Evolutionary conservation across 2,797 vertebrate species (phyloP), one percentile per base, ranked within the genome.

Genomic region (Anolis apletophallus): DNA sequence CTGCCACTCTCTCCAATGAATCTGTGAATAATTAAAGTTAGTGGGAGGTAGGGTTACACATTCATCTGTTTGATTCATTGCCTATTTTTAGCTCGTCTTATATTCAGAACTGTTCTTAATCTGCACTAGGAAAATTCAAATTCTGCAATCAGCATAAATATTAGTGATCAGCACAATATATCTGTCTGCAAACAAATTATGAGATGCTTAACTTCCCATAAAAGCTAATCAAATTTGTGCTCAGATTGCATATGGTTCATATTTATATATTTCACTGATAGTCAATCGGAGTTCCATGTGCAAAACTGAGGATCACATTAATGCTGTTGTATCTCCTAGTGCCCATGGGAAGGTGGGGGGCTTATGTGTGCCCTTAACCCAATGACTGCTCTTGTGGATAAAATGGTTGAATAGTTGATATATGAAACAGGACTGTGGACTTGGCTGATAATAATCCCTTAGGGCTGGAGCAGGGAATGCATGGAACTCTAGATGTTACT

Each of bases 11-110:
- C 34, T 34, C 59, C 40, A 61, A 5, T 64, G 11, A 46, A 13
- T 6, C 12, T 57, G 68, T 67, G 34, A 86, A 86, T 79, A 81
- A 86, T 46, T 81, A 68, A 86, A 46, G 1, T 29, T 50, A 19
- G 54, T 6, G 36, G 69, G 72, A 73, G 23, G 52, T 77, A 52
- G 16, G 16, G 32, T 59, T 73, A n/a, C 34, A 36, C 14, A 21
- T 73, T 83, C 54, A 64, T 40, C 17, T n/a, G 9, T 64, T 81
- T 75, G 59, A 67, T 72, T 73, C 34, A 19, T 85, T 36, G 16
- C 19, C 19, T 64, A 55, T 86, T 81, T 75, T 68, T 75, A 40
- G 36, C 80, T 26, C 16, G 26, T 59, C 64, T 80, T 68, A 50
- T 54, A 54, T 59, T 83, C 54, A n/a, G 23, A 83, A 73, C 34